Conservation (phyloP, 2,888 invertebrate species). For the Philereme transversata region DNA sequence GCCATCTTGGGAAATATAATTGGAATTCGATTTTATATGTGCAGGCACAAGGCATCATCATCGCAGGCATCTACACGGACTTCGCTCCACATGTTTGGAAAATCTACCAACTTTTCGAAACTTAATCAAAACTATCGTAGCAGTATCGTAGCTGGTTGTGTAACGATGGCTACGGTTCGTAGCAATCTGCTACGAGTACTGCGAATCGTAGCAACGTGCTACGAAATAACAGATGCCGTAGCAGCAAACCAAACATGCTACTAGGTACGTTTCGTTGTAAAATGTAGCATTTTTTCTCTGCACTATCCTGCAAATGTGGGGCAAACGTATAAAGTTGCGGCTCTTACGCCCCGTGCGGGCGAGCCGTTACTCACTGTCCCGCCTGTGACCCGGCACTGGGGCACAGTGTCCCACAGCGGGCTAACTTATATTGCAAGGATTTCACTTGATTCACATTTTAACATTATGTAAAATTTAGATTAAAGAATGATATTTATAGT, state of each 20-base stretch:
- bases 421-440: too few species aligned
- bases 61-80: too few species aligned
- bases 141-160: slow-evolving; percentile 11
- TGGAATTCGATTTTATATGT: neutral
- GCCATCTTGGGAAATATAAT: neutral
- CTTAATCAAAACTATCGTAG: neutral
- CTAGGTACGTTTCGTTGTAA: too few species aligned
- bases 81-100: too few species aligned
- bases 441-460: too few species aligned
- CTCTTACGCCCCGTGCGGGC: slow-evolving; percentile 14
- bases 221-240: neutral
- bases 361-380: slow-evolving; percentile 2
- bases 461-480: too few species aligned
- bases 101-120: too few species aligned
- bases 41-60: too few species aligned
- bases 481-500: too few species aligned
- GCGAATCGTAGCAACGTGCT: slow-evolving; percentile 9
- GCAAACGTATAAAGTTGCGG: slow-evolving; percentile 20
- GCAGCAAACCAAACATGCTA: too few species aligned
- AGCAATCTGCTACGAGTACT: slow-evolving; percentile 12
- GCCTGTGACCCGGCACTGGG: slow-evolving; percentile 1
- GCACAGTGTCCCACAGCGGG: neutral
- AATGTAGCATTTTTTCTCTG: neutral
- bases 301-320: slow-evolving; percentile 3
- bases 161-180: slow-evolving; percentile 15